Evolutionary conservation across 2,113 vertebrate genomes (phyloP), one percentile per base, ranked within the genome.

Genomic region (Mormoops blainvillei): DNA sequence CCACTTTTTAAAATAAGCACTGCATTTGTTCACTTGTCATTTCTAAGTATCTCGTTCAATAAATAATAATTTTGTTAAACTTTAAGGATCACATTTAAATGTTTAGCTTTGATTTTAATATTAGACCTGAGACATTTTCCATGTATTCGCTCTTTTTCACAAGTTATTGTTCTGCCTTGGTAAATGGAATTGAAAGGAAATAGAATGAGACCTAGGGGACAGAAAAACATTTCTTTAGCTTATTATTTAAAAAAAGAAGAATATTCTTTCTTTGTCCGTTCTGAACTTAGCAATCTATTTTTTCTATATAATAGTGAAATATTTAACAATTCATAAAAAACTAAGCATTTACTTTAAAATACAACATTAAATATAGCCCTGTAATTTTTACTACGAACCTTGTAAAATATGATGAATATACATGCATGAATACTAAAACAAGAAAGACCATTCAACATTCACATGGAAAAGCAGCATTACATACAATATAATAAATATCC

Each of bases 61-160:
- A 91, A 95, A 45, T 48, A 48, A 50, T 58, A 33, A 73, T 81
- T 94, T 85, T 73, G 38, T 68, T 96, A 78, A 94, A 94, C 48
- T 84, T 92, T 33, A 91, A 86, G 73, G 31, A 52, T 89, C 96
- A 97, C 50, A 93, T 71, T 95, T 95, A 97, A 96, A 94, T 81
- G 76, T 89, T 95, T 95, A 96, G 90, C 88, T 50, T 88, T 87
- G 73, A 92, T 97, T 97, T 97, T 98, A 97, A 96, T 96, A 96
- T 87, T 96, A 95, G 86, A 97, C 63, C 85, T 93, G 91, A 96
- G 97, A 96, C 96, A 97, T 98, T 98, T 98, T 97, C 95, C 98
- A 97, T 63, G 86, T 58, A 26, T 97, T 97, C 97, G 96, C 74
- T 96, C 96, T 95, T 98, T 98, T 97, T 97, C 97, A 92, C 97